Percentiles rank a stretch among this genome's conserved stretches.
phyloP scores from a whole-genome alignment of 1,140 invertebrate genomes.

The Formica exsecta region DNA sequence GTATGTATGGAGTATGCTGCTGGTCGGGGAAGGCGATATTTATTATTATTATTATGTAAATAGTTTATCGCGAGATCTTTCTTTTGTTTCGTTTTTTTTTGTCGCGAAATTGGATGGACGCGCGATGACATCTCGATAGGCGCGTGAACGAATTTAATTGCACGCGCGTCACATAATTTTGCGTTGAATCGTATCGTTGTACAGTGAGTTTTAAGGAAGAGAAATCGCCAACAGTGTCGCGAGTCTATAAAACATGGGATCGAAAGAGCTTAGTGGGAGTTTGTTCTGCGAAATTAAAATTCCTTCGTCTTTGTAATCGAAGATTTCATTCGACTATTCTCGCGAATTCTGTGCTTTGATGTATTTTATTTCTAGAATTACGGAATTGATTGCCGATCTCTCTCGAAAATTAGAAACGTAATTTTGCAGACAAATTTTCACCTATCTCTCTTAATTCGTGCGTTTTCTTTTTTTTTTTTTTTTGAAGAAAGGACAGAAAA shows the following conservation, averaged over 20 bases:
- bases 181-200: background rate
- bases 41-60: slow-evolving; percentile 52
- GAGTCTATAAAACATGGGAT: background rate
- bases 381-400: background rate
- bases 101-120: background rate
- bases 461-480: background rate
- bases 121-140: background rate
- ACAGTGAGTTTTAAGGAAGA: background rate
- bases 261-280: background rate
- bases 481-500: slow-evolving; percentile 47
- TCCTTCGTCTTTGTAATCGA: background rate
- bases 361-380: background rate
- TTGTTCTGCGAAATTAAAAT: background rate
- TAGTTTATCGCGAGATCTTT: slow-evolving; percentile 23
- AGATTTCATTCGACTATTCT: background rate
- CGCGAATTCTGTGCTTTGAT: background rate
- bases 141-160: background rate
- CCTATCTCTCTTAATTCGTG: background rate
- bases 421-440: background rate
- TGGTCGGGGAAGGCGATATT: slow-evolving; percentile 12
- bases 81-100: slow-evolving; percentile 9
- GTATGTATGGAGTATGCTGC: slow-evolving; percentile 52
- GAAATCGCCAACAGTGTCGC: background rate
- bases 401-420: background rate
- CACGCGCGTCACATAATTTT: background rate